These are phyloP conservation scores for Synergus umbraculus DNA, from an alignment of 2,888 invertebrate genomes.

Conservation along the genomic window DNA sequence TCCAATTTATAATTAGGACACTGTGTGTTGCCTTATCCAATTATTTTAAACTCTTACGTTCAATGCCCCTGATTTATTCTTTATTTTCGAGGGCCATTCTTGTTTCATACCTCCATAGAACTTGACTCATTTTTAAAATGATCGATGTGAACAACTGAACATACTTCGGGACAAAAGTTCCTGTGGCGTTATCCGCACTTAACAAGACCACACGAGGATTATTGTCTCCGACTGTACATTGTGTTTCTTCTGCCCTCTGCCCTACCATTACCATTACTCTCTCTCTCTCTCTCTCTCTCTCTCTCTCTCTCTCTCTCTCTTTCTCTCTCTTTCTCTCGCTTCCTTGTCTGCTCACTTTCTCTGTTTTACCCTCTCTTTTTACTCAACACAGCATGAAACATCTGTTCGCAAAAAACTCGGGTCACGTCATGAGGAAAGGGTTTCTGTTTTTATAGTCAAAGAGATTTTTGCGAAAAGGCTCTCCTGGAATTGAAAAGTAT, in stretches of 20 bases:
- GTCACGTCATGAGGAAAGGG: conserved; percentile 55
- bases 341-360: conserved; percentile 50
- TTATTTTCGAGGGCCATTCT: conserved; percentile 17
- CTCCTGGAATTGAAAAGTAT: conserved; percentile 19
- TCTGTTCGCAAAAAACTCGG: conserved; percentile 57
- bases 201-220: conserved; percentile 41
- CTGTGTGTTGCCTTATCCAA: conserved; percentile 24
- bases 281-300: conserved; percentile 46
- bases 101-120: conserved; percentile 11
- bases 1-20: background rate
- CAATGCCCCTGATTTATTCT: conserved; percentile 18
- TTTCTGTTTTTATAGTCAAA: conserved; percentile 39
- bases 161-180: conserved; percentile 20
- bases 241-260: conserved; percentile 34
- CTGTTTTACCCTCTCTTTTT: conserved; percentile 48
- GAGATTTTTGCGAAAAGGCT: conserved; percentile 28
- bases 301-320: conserved; percentile 44
- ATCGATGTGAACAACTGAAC: conserved; percentile 4
- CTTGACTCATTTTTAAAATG: conserved; percentile 27
- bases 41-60: conserved; percentile 11
- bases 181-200: conserved; percentile 31
- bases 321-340: conserved; percentile 46
- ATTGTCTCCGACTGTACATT: conserved; percentile 37
- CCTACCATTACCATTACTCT: conserved; percentile 42
- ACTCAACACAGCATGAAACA: conserved; percentile 52